Evolutionary conservation across 2,888 invertebrate species (phyloP), one percentile per base, ranked within the genome.

Genomic region (Amphipoea lucens): DNA sequence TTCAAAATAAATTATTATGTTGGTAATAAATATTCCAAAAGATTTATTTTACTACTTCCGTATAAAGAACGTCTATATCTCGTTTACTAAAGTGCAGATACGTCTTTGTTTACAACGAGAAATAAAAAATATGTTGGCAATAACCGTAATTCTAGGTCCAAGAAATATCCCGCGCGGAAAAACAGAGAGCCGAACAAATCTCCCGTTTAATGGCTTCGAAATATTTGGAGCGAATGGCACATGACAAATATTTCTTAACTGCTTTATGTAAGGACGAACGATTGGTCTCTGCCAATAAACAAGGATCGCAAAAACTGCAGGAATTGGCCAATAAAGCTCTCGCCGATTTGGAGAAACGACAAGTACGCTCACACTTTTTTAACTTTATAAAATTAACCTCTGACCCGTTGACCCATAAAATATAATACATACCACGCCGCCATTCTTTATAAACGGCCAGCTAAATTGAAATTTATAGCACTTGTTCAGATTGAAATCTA

Each of bases 181-280:
- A 94, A 91, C 96, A 96, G 81, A 95, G 91, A 88, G 89, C 92
- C 72, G 91, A 95, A 78, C 94, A 94, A 91, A 95, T 95, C 89
- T 95, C 94, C 78, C 94, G 96, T 70, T 90, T 96, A 92, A 96
- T 97, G 96, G 94, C 96, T 73, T 96, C 96, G 72, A 96, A 96
- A 92, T 97, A 96, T 93, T 94, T 97, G 91, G 95, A 95, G 87
- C 93, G 95, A 91, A 97, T 97, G 96, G 96, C 96, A 74, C 95
- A 96, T 88, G 96, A 97, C 92, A 96, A 96, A 93, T 93, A 96
- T 92, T 97, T 96, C 88, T 93, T 96, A 84, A 95, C 92, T 71
- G 93, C 92, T 69, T 89, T 96, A 76, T 94, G 95, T 90, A 95
- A 95, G 88, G 96, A 97, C 87, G 96, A 96, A 78, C 91, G 96